These are phyloP conservation scores for Apis cerana DNA, from an alignment of 1,140 invertebrate genomes.

Conservation along the genomic window DNA sequence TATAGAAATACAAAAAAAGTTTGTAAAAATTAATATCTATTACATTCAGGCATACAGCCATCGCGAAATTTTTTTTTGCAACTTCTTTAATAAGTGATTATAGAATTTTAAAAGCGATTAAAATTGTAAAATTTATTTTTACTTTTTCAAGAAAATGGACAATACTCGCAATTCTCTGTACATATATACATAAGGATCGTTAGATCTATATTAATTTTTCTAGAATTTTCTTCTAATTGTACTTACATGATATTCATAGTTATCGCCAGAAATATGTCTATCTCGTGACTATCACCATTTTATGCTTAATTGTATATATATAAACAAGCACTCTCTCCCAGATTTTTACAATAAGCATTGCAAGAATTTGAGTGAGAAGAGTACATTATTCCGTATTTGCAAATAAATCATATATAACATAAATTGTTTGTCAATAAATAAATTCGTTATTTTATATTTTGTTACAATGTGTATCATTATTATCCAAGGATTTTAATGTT, in stretches of 20 bases:
- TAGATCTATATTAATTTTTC: slow-evolving; percentile 28
- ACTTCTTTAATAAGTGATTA: slow-evolving; percentile 31
- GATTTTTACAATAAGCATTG: slow-evolving; percentile 59
- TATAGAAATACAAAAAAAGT: slow-evolving; percentile 3
- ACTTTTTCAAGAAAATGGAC: slow-evolving; percentile 69
- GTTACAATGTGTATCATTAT: slow-evolving; percentile 25
- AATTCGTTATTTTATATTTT: slow-evolving; percentile 73
- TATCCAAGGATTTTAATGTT: background rate
- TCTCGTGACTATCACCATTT: slow-evolving; percentile 49
- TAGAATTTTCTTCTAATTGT: slow-evolving; percentile 53
- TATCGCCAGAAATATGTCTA: slow-evolving; percentile 17
- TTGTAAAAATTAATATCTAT: background rate
- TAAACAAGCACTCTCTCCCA: slow-evolving; percentile 17
- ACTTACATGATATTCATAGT: slow-evolving; percentile 62
- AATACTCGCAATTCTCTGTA: slow-evolving; percentile 72
- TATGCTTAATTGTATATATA: slow-evolving; percentile 62
- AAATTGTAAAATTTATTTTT: slow-evolving; percentile 43
- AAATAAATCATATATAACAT: slow-evolving; percentile 64
- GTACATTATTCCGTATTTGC: slow-evolving; percentile 58
- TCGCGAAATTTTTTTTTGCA: slow-evolving; percentile 38
- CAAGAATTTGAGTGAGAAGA: slow-evolving; percentile 55
- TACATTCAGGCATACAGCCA: slow-evolving; percentile 9
- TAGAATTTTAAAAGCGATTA: slow-evolving; percentile 26
- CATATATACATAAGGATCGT: slow-evolving; percentile 59
- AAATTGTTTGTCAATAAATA: slow-evolving; percentile 68